These are phyloP conservation scores for Ormyrus pomaceus DNA, from an alignment of 2,888 invertebrate species.

Conservation along the genomic window DNA sequence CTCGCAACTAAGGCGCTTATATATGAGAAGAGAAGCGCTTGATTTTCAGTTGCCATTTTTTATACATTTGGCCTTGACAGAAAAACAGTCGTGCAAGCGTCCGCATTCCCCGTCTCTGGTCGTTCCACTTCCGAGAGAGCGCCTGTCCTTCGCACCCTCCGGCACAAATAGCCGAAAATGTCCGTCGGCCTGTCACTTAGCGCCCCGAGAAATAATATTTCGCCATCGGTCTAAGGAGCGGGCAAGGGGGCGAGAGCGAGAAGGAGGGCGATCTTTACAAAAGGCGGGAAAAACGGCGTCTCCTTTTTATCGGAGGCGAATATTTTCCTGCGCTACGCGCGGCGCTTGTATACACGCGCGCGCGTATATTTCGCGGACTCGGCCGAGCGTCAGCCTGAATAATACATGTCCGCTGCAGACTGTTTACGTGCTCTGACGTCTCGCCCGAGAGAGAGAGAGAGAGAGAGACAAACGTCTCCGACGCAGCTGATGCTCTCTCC, in stretches of 20 bases:
- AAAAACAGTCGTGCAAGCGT: too few species aligned
- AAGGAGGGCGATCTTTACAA: background rate
- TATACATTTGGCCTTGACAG: too few species aligned
- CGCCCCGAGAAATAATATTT: conserved; percentile 69
- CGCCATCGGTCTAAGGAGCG: conserved; percentile 51
- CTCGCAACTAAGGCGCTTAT: too few species aligned
- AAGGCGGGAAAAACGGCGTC: too few species aligned
- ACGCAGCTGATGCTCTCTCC: background rate
- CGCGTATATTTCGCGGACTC: conserved; percentile 4
- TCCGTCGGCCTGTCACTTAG: conserved; percentile 70
- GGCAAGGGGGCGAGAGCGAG: background rate
- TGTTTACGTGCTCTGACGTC: conserved; percentile 65
- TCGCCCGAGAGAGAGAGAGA: too few species aligned
- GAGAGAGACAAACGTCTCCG: too few species aligned
- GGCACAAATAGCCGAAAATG: conserved; percentile 65
- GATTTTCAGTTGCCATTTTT: too few species aligned
- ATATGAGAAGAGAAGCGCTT: too few species aligned
- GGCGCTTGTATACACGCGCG: background rate
- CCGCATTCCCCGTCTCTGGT: too few species aligned
- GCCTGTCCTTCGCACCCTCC: conserved; percentile 20
- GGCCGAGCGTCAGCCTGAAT: conserved; percentile 69
- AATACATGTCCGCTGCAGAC: conserved; percentile 70
- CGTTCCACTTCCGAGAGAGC: too few species aligned
- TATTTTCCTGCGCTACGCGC: background rate
- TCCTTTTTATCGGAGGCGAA: too few species aligned